Base-by-base conservation (phyloP, 2,797 vertebrate genomes). In the Pseudochirops cupreus region DNA sequence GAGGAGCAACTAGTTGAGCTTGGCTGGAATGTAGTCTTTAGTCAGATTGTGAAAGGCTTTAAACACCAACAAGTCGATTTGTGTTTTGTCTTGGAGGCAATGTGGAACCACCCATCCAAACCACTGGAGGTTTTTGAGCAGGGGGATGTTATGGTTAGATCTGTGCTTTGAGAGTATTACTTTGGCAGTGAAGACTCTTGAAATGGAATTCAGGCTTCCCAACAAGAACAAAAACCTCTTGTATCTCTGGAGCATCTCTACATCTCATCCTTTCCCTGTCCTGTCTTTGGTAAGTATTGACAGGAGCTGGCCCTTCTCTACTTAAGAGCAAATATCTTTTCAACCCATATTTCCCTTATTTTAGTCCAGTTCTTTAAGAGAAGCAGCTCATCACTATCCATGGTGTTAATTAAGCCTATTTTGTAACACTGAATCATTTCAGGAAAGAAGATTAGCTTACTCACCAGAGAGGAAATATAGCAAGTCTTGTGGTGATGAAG, bases 401-500 rank as follows among this genome's bases (percentile, higher is more conserved):
- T 82, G 39, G 9, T 74, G 53, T 87, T 58, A 56, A n/a, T 3
- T 89, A 95, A 91, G 74, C 16, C 53, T 92, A 91, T 58, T 33
- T 59, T 14, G 91, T 87, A 54, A 28, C 13, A 33, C 9, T 21
- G 39, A 16, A 46, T 94, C 13, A 91, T 92, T 96, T 74, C 18
- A 87, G 31, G 92, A 97, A 98, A 98, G 94, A 9, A 39, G 95
- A 82, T 0, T 57, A 74, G 62, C 91, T 96, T 97, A 99, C 99
- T 99, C 98, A 99, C 99, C 99, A 99, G 95, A 99, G 98, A 96
- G 99, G 99, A 98, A 99, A 99, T 98, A 99, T 98, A 97, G 99
- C 99, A 98, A 99, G 99, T 97, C 99, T 99, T 97, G 99, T 99
- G 98, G 99, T 99, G 98, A 99, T 99, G 99, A 99, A 99, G 98